These are phyloP conservation scores for Halichoerus grypus DNA, from an alignment of 2,113 vertebrate genomes.

Conservation along the genomic window DNA sequence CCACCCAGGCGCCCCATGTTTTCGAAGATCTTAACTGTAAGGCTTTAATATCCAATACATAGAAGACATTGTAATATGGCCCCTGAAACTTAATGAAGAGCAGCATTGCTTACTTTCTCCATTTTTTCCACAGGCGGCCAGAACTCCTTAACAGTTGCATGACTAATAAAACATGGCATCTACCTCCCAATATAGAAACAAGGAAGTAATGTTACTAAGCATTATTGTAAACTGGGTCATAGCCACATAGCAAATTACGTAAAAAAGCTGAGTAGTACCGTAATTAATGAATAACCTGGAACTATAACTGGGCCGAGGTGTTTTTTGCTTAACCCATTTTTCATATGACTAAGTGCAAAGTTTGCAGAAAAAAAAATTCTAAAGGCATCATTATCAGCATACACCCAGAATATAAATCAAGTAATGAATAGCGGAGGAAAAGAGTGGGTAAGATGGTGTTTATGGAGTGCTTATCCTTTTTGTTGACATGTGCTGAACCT, in stretches of 20 bases:
- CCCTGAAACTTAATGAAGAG: conserved; percentile 28
- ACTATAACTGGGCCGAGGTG: background rate
- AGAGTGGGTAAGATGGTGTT: background rate
- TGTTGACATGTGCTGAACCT: background rate
- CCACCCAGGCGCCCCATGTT: too few relatives aligned
- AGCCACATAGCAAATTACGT: background rate
- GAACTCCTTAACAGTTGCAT: conserved; percentile 31
- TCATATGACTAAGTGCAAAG: background rate
- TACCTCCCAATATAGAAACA: conserved; percentile 62
- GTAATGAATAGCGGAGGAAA: background rate
- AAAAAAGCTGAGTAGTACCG: background rate
- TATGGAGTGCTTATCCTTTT: background rate
- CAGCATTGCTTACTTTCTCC: background rate
- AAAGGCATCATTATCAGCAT: background rate
- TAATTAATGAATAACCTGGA: conserved; percentile 59
- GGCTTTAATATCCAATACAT: background rate
- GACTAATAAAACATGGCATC: conserved; percentile 62
- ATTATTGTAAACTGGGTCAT: conserved; percentile 65
- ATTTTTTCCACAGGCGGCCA: conserved; percentile 22
- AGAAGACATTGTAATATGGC: background rate
- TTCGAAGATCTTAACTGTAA: background rate
- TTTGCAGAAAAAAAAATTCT: background rate
- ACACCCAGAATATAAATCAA: background rate
- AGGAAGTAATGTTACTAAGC: conserved; percentile 41
- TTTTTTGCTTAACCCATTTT: background rate